Evolutionary conservation across 2,113 vertebrate genomes (phyloP), one percentile per base, ranked within the genome.

Genomic region (Lophius piscatorius): DNA sequence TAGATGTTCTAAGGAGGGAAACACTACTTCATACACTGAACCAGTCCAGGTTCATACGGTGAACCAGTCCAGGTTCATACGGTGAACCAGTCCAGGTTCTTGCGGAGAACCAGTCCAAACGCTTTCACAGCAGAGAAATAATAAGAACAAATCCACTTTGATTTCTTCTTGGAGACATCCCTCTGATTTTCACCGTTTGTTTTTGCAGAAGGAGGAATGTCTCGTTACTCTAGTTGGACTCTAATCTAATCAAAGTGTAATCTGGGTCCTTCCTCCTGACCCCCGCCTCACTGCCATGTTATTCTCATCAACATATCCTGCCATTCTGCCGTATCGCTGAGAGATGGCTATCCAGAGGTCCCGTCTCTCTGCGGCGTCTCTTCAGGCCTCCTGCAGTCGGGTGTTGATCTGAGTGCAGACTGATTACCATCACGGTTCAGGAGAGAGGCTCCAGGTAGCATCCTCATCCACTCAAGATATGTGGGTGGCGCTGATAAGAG

Each of bases 361-460:
- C 63, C 23, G 48, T 78, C 75, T 78, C 48, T 16, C 49, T 75
- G 46, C 56, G 41, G 70, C 33, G 8, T 74, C 48, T 69, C 64
- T 79, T 67, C 11, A n/a, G 42, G n/a, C 22, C 45, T 74, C 58
- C 62, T 40, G 50, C 46, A 10, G 58, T 33, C 28, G 28, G 48
- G 22, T 41, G 12, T 28, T 63, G 56, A 64, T 34, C 48, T 39
- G 70, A 74, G 71, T 71, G 54, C 79, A 81, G 84, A 76, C 87
- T 78, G 89, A 91, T 91, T 80, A 64, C 18, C 78, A 91, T 91
- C 88, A 31, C 17, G 55, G 70, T 49, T 26, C 46, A 48, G 59
- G 14, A 13, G 20, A 45, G 51, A 61, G 74, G 80, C 87, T 80
- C 82, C 83, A 83, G 84, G 85, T 85, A 83, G 64, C 63, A 64